Percentiles rank a stretch among this genome's conserved stretches.
These are phyloP conservation scores for Cyprinella venusta DNA, from an alignment of 2,797 vertebrate genomes.

Conservation along the genomic window DNA sequence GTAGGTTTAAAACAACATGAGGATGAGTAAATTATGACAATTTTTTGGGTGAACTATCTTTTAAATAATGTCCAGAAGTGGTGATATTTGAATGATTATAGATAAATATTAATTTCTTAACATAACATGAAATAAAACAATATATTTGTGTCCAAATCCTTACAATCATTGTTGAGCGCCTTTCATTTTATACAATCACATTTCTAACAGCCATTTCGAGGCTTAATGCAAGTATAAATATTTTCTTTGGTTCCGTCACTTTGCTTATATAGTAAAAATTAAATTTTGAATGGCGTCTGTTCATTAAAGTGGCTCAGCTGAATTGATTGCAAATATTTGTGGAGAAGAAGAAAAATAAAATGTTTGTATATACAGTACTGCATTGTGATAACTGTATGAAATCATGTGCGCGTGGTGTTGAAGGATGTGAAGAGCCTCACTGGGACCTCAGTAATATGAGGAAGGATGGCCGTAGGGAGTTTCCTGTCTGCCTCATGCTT, in stretches of 20 bases:
- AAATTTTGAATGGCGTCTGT: neutral
- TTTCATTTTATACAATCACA: neutral
- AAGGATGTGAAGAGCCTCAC: conserved; percentile 12
- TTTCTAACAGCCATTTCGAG: neutral
- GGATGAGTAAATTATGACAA: neutral
- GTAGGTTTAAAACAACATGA: neutral
- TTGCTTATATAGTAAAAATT: neutral
- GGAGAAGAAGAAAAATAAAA: neutral
- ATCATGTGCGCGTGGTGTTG: neutral
- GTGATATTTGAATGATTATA: neutral
- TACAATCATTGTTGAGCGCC: neutral
- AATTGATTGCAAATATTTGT: neutral
- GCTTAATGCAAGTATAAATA: neutral
- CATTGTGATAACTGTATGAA: conserved; percentile 16
- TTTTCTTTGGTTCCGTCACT: neutral
- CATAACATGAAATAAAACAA: neutral
- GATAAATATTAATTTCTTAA: neutral
- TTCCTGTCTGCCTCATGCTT: conserved; percentile 46
- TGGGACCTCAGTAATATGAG: conserved; percentile 3
- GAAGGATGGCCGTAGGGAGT: conserved; percentile 41
- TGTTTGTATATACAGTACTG: conserved; percentile 6
- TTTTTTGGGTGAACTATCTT: neutral
- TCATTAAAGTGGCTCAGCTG: neutral
- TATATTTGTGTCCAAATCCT: neutral
- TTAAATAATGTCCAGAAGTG: neutral